A percentile compares a stretch with the other conserved stretches of the same genome.
These are phyloP conservation scores for Leptodactylus fallax DNA, from an alignment of 2,797 vertebrate genomes.

Conservation along the genomic window DNA sequence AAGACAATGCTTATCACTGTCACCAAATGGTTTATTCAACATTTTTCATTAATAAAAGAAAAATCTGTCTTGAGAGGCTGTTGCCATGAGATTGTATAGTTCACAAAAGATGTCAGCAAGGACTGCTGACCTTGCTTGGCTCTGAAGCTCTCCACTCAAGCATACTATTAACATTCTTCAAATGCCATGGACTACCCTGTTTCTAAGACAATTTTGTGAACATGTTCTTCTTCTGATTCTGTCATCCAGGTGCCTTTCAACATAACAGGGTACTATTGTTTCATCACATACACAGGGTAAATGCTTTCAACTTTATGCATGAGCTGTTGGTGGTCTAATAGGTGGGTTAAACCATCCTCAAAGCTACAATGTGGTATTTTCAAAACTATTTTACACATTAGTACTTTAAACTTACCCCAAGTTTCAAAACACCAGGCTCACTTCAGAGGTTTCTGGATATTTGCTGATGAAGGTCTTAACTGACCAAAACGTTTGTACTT, in stretches of 20 bases:
- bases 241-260: constrained; percentile 30
- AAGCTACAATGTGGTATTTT: neutral
- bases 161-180: constrained; percentile 80
- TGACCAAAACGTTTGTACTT: too few relatives aligned
- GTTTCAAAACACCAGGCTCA: too few relatives aligned
- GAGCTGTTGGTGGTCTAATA: constrained; percentile 1
- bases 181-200: constrained; percentile 71
- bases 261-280: constrained; percentile 29
- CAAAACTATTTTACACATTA: too few relatives aligned
- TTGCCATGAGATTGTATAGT: constrained; percentile 78
- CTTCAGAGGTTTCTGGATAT: too few relatives aligned
- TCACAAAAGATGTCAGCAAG: constrained; percentile 77
- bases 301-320: neutral
- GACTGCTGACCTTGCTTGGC: constrained; percentile 68
- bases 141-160: constrained; percentile 80
- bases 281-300: neutral
- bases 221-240: constrained; percentile 60
- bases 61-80: constrained; percentile 75
- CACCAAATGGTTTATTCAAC: too few relatives aligned
- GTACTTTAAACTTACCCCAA: too few relatives aligned
- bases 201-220: constrained; percentile 64
- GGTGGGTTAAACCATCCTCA: neutral
- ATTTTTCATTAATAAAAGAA: constrained; percentile 70
- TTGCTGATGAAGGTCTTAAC: too few relatives aligned
- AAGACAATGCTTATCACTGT: constrained; percentile 62